Evolutionary conservation across 2,797 vertebrate genomes (phyloP), one percentile per base, ranked within the genome.

Genomic region (Eulemur mongoz): DNA sequence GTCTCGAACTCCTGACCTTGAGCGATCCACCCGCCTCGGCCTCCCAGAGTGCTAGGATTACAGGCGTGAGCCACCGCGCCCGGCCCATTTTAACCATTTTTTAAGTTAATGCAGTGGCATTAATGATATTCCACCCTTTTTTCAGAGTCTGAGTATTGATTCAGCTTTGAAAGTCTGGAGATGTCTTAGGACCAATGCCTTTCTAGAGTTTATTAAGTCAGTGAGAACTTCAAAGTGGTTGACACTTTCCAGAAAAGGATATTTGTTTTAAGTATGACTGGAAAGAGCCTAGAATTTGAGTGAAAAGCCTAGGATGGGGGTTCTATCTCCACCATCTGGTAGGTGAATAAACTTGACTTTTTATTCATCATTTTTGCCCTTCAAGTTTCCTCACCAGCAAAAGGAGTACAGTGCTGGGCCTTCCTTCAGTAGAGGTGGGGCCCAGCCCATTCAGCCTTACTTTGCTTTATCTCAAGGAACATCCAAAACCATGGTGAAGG

Each of bases 201-300:
- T 89, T 88, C 54, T 79, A 89, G 57, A 17, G 78, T 84, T 76
- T 91, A 25, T 76, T 92, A 70, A 95, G 54, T 79, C 40, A 52
- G 22, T 73, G 40, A 73, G 59, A 89, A 85, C 9, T 35, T 73
- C 23, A 43, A 83, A 92, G 72, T 18, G 20, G 35, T 69, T 11
- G 38, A 61, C n/a, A 67, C 65, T 73, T 65, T 67, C 17, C 57
- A 67, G 65, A 85, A 81, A 84, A 54, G 52, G 50, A 69, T 59
- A 45, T 89, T 91, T 96, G 40, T 43, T 83, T 79, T 30, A 40
- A 81, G 84, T 61, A 65, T 70, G 70, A 82, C 45, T 89, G 52
- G 67, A 40, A 67, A 81, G 63, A 84, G n/a, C 50, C 40, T 27
- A 32, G 83, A 57, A 84, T 93, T 95, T 70, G 35, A 65, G 23